phyloP scores from a whole-genome alignment of 2,888 invertebrate genomes.

The Corythucha ciliata region DNA sequence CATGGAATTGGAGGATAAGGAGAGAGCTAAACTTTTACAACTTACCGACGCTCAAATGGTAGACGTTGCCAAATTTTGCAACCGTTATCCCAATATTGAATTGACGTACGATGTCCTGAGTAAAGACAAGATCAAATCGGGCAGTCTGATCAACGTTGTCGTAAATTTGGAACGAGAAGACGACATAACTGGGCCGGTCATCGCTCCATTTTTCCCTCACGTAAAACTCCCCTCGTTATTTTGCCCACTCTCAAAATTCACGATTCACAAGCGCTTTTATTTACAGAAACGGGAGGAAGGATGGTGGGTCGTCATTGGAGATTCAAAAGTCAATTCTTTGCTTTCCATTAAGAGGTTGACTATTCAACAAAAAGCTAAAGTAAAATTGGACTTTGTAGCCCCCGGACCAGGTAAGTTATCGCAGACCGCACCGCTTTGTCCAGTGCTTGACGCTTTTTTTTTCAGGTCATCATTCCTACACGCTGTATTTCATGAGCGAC shows the following conservation, averaged over 20 bases:
- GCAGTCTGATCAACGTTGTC: constrained; percentile 78
- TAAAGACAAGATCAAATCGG: constrained; percentile 65
- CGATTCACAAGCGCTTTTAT: no score
- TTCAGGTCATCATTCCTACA: constrained; percentile 75
- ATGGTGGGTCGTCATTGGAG: constrained; percentile 99
- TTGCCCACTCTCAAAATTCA: no score
- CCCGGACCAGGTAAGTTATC: constrained; percentile 57
- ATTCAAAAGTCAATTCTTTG: constrained; percentile 85
- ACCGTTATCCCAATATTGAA: constrained; percentile 97
- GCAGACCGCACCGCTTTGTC: no score
- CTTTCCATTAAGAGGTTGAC: constrained; percentile 95
- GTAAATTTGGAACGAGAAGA: constrained; percentile 94
- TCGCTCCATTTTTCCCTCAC: constrained; percentile 97
- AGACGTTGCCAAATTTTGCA: constrained; percentile 97
- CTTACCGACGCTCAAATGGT: constrained; percentile 84
- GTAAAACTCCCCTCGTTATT: constrained; percentile 44
- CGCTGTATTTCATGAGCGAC: constrained; percentile 98
- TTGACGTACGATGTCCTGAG: constrained; percentile 52
- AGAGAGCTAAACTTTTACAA: constrained; percentile 65
- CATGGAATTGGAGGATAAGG: constrained; percentile 89
- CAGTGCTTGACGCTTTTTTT: no score
- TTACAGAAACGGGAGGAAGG: constrained; percentile 79
- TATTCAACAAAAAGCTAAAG: constrained; percentile 83
- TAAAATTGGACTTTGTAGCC: constrained; percentile 84
- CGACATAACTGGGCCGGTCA: constrained; percentile 91